Conservation (phyloP, 2,113 vertebrate species). For the Synchiropus splendidus region DNA sequence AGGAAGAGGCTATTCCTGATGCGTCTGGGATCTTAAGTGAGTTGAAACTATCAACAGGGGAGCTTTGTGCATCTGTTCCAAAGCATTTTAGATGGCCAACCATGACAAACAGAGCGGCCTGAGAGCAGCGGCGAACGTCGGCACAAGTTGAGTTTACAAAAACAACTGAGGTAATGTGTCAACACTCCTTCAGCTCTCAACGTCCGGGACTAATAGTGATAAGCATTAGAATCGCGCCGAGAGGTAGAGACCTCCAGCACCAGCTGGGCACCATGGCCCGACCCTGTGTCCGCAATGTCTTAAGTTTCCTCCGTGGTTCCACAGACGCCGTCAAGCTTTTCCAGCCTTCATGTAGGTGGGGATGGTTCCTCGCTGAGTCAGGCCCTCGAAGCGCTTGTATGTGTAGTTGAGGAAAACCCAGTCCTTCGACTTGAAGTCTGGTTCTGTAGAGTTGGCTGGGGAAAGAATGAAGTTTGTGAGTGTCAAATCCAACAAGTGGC, state of each 20-base stretch:
- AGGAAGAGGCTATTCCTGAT: background rate
- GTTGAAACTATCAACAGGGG: too few species aligned
- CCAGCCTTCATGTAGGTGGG: constrained; percentile 93
- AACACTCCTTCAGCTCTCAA: constrained; percentile 38
- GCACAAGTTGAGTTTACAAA: constrained; percentile 22
- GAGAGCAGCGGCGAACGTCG: constrained; percentile 45
- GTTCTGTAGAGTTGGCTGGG: constrained; percentile 82
- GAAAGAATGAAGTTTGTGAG: background rate
- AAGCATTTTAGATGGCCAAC: too few species aligned
- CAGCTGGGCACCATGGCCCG: constrained; percentile 42
- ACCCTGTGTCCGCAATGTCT: constrained; percentile 56
- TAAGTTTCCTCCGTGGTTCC: constrained; percentile 3
- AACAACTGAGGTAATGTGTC: constrained; percentile 55
- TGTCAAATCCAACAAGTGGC: background rate
- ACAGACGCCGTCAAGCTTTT: constrained; percentile 77
- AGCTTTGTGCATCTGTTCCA: too few species aligned
- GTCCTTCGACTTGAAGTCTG: constrained; percentile 98
- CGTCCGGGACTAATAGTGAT: constrained; percentile 31
- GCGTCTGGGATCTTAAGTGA: too few species aligned
- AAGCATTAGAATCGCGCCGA: constrained; percentile 30
- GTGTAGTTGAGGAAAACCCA: constrained; percentile 99
- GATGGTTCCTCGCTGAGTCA: constrained; percentile 93
- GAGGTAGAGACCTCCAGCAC: constrained; percentile 40
- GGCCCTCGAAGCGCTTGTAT: constrained; percentile 97
- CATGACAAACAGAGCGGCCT: constrained; percentile 33